Evolutionary conservation across 2,797 vertebrate species (phyloP).

Genomic region (Crenuchus spilurus): DNA sequence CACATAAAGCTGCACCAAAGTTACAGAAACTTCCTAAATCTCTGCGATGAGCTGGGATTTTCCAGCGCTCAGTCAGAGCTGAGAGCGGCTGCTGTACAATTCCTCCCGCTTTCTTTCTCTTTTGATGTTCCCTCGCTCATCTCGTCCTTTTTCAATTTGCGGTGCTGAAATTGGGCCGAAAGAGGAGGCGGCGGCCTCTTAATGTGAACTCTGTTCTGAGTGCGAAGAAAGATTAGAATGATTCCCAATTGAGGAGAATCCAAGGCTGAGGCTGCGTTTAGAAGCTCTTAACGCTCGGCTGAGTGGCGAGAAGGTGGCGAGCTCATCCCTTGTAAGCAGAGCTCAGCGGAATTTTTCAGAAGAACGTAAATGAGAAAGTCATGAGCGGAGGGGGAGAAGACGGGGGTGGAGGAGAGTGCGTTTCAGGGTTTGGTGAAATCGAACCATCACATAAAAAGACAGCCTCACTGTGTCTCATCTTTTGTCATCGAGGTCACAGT

Average conservation of each 20-base stretch:
- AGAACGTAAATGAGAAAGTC: constrained; percentile 75
- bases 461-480: constrained; percentile 67
- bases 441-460: constrained; percentile 69
- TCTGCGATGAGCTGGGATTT: background rate
- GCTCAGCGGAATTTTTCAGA: constrained; percentile 79
- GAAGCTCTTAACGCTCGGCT: constrained; percentile 53
- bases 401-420: constrained; percentile 59
- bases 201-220: constrained; percentile 44
- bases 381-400: too few species aligned
- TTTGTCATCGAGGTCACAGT: constrained; percentile 35
- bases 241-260: constrained; percentile 57
- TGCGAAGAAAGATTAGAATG: constrained; percentile 48
- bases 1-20: background rate
- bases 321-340: constrained; percentile 59
- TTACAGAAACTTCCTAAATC: background rate
- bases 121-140: constrained; percentile 47
- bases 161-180: constrained; percentile 59
- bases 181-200: constrained; percentile 33
- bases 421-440: constrained; percentile 51
- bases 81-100: constrained; percentile 53
- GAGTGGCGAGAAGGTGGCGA: constrained; percentile 53
- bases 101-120: constrained; percentile 48
- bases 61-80: constrained; percentile 31
- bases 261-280: constrained; percentile 60
- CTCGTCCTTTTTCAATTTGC: constrained; percentile 54